phyloP scores from a whole-genome alignment of 2,113 vertebrate species.

The Melanerpes aurifrons region DNA sequence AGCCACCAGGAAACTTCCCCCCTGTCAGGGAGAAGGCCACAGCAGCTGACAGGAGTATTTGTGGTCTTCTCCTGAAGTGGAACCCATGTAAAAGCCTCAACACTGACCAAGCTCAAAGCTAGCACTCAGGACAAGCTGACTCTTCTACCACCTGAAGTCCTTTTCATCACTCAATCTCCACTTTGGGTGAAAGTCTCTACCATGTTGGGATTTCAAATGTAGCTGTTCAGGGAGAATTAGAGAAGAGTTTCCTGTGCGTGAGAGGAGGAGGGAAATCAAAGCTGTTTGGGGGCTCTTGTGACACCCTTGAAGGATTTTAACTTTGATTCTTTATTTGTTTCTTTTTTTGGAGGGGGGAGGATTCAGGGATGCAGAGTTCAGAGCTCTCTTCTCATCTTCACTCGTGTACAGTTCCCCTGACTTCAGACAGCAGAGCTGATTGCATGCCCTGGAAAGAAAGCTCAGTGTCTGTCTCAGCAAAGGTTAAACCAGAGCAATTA shows the following conservation, averaged over 20 bases:
- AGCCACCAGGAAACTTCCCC: background rate
- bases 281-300: background rate
- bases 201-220: background rate
- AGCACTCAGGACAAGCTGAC: background rate
- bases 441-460: background rate
- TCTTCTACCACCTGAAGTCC: background rate
- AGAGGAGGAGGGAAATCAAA: background rate
- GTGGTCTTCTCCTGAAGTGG: fast-evolving
- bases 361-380: background rate
- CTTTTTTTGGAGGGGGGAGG: background rate
- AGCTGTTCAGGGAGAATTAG: background rate
- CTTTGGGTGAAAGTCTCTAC: background rate
- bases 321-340: background rate
- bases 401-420: background rate
- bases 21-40: background rate
- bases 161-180: background rate
- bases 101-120: background rate
- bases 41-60: background rate
- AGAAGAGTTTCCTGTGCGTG: background rate
- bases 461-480: background rate
- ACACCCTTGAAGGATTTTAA: background rate
- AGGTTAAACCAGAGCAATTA: background rate
- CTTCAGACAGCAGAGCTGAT: background rate
- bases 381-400: background rate
- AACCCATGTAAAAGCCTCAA: background rate